Evolutionary conservation across 2,888 invertebrate genomes (phyloP).

Genomic region (Noctuana brunneofusca): DNA sequence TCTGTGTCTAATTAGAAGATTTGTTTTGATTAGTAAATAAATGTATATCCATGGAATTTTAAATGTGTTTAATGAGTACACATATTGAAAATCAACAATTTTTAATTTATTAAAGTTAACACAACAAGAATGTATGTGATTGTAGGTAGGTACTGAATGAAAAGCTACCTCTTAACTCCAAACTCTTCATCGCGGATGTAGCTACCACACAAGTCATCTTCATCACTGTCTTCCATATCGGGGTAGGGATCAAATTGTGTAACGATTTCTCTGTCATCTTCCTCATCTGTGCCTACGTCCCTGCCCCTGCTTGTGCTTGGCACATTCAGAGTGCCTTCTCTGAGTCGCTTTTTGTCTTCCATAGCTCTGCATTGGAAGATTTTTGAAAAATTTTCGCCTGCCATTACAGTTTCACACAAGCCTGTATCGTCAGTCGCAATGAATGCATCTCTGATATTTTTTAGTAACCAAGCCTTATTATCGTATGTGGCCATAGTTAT

Average conservation of each 20-base stretch:
- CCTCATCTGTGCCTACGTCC: constrained; percentile 60
- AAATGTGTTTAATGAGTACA: not conserved
- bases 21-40: not conserved
- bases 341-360: constrained; percentile 67
- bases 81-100: too few species aligned
- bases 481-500: constrained; percentile 95
- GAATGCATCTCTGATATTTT: constrained; percentile 96
- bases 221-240: constrained; percentile 90
- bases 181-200: constrained; percentile 90
- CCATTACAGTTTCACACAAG: constrained; percentile 96
- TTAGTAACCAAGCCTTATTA: constrained; percentile 95
- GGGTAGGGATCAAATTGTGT: constrained; percentile 87
- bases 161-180: constrained; percentile 75
- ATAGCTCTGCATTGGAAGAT: constrained; percentile 74
- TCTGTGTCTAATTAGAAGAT: constrained; percentile 80
- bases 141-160: not conserved
- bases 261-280: constrained; percentile 68
- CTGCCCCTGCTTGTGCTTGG: constrained; percentile 64
- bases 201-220: constrained; percentile 85
- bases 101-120: too few species aligned
- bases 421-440: constrained; percentile 98
- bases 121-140: not conserved
- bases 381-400: constrained; percentile 90
- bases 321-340: constrained; percentile 57
- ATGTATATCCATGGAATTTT: not conserved